Evolutionary conservation across 2,888 invertebrate genomes (phyloP), one percentile per base, ranked within the genome.

Genomic region (Mongoloraphidia duomilia): DNA sequence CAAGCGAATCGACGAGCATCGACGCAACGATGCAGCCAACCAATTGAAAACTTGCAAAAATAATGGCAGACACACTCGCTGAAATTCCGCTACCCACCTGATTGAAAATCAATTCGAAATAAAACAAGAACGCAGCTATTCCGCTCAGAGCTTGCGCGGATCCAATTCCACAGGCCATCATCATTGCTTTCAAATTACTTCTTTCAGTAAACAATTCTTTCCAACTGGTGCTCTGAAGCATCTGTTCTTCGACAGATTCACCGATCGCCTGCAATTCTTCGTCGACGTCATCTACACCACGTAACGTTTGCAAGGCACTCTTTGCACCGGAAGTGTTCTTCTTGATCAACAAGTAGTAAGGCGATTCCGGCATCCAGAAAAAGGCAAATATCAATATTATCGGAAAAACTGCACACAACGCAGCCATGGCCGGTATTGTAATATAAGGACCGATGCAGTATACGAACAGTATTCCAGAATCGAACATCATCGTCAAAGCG

Each of bases 141-240:
- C 76, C 76, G 55, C 73, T 73, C 38, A 77, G 64, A 58, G 81
- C 79, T 58, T 73, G 73, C 45, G 72, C 69, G 3, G 72, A 70
- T 56, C 72, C 72, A 9, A 81, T 65, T 13, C 72, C 71, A 12
- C 77, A 59, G 44, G 73, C 70, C 47, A 80, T 73, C 59, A 72
- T 67, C 58, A 80, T 65, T 2, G 80, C 80, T 63, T 74, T 73
- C 52, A 72, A 71, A 57, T 74, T 74, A 0, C 70, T 71, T 11
- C 69, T 69, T 57, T 71, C 71, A 17, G 66, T 65, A 42, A 75
- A 53, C 36, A 76, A 61, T 56, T 75, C 74, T 46, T 64, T 57
- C 68, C 73, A 71, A 1, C 70, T 65, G 12, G 72, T 72, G 58
- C 61, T 65, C 56, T 74, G 73, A 52, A 71, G 70, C 73, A 73